A percentile compares a stretch with the other conserved stretches of the same genome.
Evolutionary conservation across 2,888 invertebrate genomes (phyloP).

Genomic region (Balanococcus diminutus): DNA sequence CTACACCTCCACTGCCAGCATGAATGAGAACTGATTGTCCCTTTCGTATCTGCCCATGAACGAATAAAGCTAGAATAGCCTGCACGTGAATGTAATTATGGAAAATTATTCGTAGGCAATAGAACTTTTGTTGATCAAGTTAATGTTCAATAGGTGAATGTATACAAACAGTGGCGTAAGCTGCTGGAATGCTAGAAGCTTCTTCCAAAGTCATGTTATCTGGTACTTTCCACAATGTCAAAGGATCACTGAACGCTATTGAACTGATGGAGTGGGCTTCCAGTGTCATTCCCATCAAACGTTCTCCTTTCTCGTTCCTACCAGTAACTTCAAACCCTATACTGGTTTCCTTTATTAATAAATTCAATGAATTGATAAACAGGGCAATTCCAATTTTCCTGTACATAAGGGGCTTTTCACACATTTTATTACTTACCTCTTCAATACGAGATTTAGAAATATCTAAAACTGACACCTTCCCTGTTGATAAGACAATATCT

Average conservation of each 20-base stretch:
- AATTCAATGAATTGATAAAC: not conserved
- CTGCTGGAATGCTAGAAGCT: conserved; percentile 71
- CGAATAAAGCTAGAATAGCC: conserved; percentile 68
- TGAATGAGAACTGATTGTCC: conserved; percentile 65
- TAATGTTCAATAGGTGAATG: conserved; percentile 57
- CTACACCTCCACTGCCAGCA: conserved; percentile 74
- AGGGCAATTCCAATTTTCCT: conserved; percentile 64
- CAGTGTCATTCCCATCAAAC: conserved; percentile 63
- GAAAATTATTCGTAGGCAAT: not conserved
- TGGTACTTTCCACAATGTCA: conserved; percentile 66
- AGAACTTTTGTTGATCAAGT: not conserved
- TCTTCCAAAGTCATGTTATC: conserved; percentile 68
- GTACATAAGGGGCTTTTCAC: conserved; percentile 66
- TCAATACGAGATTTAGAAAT: conserved; percentile 71
- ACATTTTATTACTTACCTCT: conserved; percentile 64
- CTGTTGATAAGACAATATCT: conserved; percentile 92
- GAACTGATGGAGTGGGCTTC: conserved; percentile 63
- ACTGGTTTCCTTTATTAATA: not conserved
- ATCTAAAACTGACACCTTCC: conserved; percentile 83
- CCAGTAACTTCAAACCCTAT: conserved; percentile 60
- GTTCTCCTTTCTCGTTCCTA: conserved; percentile 60
- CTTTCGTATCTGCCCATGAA: conserved; percentile 65
- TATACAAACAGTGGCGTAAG: conserved; percentile 65
- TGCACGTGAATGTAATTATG: conserved; percentile 57
- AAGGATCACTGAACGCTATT: conserved; percentile 63